Base-by-base conservation (phyloP, 2,797 vertebrate species). In the Microchirus variegatus region DNA sequence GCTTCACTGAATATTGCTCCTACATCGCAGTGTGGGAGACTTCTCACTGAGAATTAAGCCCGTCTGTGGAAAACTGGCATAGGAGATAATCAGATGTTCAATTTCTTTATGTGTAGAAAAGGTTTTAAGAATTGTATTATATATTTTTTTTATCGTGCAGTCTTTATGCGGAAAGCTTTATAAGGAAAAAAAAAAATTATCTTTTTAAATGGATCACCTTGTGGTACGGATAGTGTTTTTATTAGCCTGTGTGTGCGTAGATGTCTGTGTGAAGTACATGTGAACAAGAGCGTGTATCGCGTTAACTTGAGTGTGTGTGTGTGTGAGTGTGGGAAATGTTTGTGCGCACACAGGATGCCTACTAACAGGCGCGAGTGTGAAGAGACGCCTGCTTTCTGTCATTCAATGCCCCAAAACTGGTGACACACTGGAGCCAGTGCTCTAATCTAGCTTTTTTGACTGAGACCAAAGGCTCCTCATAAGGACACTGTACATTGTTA, bases 131-230 rank as follows among this genome's bases (percentile, higher is more conserved):
- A 91, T 92, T 90, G 91, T 93, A 93, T 91, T 90, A 91, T 94
- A 91, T 94, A 92, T 92, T 88, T 94, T 94, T 94, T 94, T 93
- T 92, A 90, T 89, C n/a, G 91, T 93, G 89, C 90, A 89, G 91
- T 92, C 92, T 92, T 93, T 91, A 92, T 90, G 89, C 89, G 83
- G 87, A 93, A 92, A 94, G 93, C 92, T 94, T 94, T 94, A 92
- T 94, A 94, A 92, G 87, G 85, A 82, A 87, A 90, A 78, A n/a
- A n/a, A n/a, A 85, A 85, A 84, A 82, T 83, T 85, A 90, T 91
- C 91, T 94, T 94, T 94, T 93, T 93, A 91, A 94, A 93, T 90
- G 87, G 91, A 90, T 86, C 85, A 88, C 89, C 85, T 84, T 85
- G 86, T 92, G 89, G 85, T 90, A 82, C 59, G 53, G 72, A 87